Percentiles rank a stretch among this genome's conserved stretches.
Evolutionary conservation across 1,140 invertebrate genomes (phyloP).

Genomic region (Atopsyche davidsoni): DNA sequence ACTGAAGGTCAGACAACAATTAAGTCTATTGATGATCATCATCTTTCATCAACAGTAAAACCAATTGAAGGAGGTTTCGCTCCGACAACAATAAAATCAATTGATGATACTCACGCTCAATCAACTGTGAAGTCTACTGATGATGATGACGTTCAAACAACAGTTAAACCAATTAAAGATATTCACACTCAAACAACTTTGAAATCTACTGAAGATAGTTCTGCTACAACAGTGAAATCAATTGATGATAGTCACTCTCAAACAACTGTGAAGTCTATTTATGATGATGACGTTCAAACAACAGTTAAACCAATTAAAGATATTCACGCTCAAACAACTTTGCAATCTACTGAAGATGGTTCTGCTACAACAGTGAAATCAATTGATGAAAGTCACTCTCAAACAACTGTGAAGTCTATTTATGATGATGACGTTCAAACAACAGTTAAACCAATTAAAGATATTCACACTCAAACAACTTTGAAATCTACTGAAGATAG

Average conservation of each 20-base stretch:
- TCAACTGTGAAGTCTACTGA: constrained; percentile 2
- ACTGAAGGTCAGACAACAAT: constrained; percentile 4
- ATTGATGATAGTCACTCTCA: background rate
- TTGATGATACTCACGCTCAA: background rate
- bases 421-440: background rate
- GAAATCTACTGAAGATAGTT: constrained; percentile 2
- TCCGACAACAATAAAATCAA: constrained; percentile 4
- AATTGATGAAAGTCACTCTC: constrained; percentile 1
- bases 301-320: constrained; percentile 7
- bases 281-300: background rate
- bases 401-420: constrained; percentile 1
- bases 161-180: constrained; percentile 4
- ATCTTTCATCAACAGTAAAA: background rate
- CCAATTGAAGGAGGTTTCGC: background rate
- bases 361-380: background rate
- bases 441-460: constrained; percentile 6
- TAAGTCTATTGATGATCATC: background rate
- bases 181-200: background rate
- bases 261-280: constrained; percentile 1
- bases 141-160: background rate
- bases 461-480: background rate
- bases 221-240: constrained; percentile 2
- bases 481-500: constrained; percentile 3
- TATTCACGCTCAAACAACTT: background rate
- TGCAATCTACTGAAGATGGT: constrained; percentile 4